Base-by-base conservation (phyloP, 2,888 invertebrate genomes). In the Ptychoptera albimana region DNA sequence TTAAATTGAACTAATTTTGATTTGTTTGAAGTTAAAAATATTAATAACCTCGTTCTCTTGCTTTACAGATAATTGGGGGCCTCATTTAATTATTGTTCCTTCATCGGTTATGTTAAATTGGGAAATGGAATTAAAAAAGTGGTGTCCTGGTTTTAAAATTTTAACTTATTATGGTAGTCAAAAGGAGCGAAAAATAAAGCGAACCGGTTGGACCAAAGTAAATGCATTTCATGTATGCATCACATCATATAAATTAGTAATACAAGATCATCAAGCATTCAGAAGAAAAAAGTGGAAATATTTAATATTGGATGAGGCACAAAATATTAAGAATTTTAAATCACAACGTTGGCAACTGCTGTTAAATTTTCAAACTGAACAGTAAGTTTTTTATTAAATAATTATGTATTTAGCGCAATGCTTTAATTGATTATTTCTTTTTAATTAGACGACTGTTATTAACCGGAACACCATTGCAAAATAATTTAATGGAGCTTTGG, bases 91-190 rank as follows among this genome's bases (percentile, higher is more conserved):
- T 53, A 87, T 98, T 50, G 98, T 99, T 52, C 98, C 98, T 47
- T 98, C 98, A 12, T 96, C 96, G 52, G 97, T 99, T 42, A 94
- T 98, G 85, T 74, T 98, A 49, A 99, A 99, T 69, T 98, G 98
- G 98, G 98, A 99, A 71, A 92, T 97, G 89, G 98, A 98, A 68
- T 87, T 94, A 60, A 97, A 98, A 67, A 97, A 97, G 66, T 99
- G 98, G 98, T 97, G 96, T 66, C 98, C 98, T 1, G 92, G 89
- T 43, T 93, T 98, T 64, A 98, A 99, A 73, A 91, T 98, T 57
- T 75, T 99, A 52, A 97, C 97, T 1, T 98, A 98, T 64, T 98
- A 94, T 61, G 98, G 98, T 39, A 81, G 83, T 30, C 89, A 89
- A 56, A 96, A 96, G 62, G 98, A 99, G 64, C 73, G 98, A 45